Evolutionary conservation across 2,888 invertebrate genomes (phyloP), one percentile per base, ranked within the genome.

Genomic region (Conistra vaccinii): DNA sequence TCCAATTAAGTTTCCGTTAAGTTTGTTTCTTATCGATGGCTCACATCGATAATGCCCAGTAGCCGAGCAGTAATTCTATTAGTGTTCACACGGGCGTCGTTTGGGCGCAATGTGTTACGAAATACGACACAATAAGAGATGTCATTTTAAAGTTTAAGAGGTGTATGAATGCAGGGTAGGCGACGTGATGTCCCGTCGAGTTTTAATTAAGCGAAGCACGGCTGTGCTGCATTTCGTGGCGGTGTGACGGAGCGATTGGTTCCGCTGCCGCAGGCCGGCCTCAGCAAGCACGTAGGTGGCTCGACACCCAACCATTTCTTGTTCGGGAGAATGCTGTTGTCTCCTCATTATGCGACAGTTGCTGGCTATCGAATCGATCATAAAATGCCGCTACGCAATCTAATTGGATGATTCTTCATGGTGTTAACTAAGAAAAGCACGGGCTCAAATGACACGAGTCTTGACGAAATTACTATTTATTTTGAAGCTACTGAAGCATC

Each of bases 201-300:
- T 94, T 95, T 95, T 96, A 95, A 96, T 96, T 96, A 96, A 95
- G 92, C 94, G 92, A 87, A 92, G 93, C 95, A 92, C 91, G 91
- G 92, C 88, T 89, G 89, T 91, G 91, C 92, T 93, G 94, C 93
- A 91, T 95, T 95, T 94, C 85, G 93, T 93, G 87, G 92, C 92
- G 89, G 93, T 94, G 94, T 95, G 95, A 95, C 95, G 92, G 89
- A 96, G 89, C 93, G 91, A 96, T 96, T 93, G 91, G 96, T 94
- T 94, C 91, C 94, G 92, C 93, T 91, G 92, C 93, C 91, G 92
- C 90, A 86, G 90, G 88, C 91, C 86, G 84, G 86, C 86, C 86
- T 84, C 86, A 83, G 87, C 88, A 83, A 89, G 93, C 95, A 95
- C 96, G 95, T 95, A 95, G 95, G 95, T 94, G 93, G 93, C 90